These are phyloP conservation scores for Leptodirus hochenwartii DNA, from an alignment of 2,888 invertebrate species.

Conservation along the genomic window DNA sequence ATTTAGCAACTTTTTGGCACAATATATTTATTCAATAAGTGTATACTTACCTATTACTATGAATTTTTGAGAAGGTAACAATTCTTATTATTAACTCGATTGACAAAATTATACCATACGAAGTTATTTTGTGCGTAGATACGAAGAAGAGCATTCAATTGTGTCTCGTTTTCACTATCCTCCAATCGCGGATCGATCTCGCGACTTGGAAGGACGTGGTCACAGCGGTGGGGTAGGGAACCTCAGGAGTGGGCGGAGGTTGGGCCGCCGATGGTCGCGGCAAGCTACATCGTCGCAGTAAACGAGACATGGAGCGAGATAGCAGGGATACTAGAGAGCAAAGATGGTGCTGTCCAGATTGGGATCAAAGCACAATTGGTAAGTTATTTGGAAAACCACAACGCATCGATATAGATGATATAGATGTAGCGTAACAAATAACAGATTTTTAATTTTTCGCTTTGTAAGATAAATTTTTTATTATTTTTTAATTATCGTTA, in stretches of 20 bases:
- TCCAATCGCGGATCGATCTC: conserved; percentile 2
- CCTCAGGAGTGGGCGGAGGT: conserved; percentile 9
- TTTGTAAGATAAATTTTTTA: too few relatives aligned
- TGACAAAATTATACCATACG: not conserved
- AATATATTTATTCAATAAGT: too few relatives aligned
- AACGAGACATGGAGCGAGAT: not conserved
- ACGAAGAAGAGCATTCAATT: conserved; percentile 23
- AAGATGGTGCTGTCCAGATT: conserved; percentile 29
- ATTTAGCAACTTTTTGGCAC: too few relatives aligned
- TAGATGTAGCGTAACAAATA: too few relatives aligned
- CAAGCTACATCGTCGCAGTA: conserved; percentile 1
- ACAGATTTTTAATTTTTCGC: too few relatives aligned
- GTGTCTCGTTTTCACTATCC: conserved; percentile 17
- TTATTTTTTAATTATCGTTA: too few relatives aligned
- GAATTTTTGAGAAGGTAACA: too few relatives aligned
- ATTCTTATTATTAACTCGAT: not conserved
- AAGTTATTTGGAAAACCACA: too few relatives aligned
- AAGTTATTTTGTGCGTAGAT: conserved; percentile 17
- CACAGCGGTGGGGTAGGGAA: conserved; percentile 6
- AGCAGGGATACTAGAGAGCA: conserved; percentile 14
- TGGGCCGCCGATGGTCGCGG: conserved; percentile 9
- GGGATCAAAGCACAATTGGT: too few relatives aligned
- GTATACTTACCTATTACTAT: too few relatives aligned
- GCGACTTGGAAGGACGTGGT: conserved; percentile 9
- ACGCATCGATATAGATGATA: too few relatives aligned